Evolutionary conservation across 64 coral and sea anemone species (phyloP), one percentile per base, ranked within the genome.

Genomic region (Montipora sp.): DNA sequence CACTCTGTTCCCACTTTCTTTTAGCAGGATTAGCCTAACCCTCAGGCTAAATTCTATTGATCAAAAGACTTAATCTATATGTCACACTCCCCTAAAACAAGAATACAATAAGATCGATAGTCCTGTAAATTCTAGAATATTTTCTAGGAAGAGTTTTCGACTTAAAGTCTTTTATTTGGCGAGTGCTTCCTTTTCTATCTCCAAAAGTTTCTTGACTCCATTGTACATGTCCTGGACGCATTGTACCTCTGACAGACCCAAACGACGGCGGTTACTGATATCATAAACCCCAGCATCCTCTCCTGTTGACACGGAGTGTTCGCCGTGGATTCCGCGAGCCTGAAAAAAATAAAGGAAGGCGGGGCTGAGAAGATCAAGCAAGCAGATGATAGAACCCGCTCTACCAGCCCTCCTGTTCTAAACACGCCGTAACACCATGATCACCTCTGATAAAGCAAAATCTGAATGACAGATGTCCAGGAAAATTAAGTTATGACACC

Each of bases 181-280:
- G 2, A 44, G 4, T 3, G 81, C 81, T 49, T 90, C 87, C 19
- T 78, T 74, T 24, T 94, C 93, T 44, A 89, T 89, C 47, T 89
- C 88, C 60, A 90, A 13, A 14, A 94, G 87, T 86, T 90, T 90
- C 65, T 95, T 95, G 20, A 95, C 93, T 71, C 93, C 93, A 79
- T 95, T 95, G 82, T 95, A 95, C 93, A 95, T 95, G 75, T 95
- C 93, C 59, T 95, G 93, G 20, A 95, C 93, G 47, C 87, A 90
- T 70, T 94, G 87, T 36, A 94, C 93, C 83, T 94, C 93, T 59
- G 93, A 94, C 61, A 90, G 66, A 60, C 93, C 93, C 78, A 95
- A 46, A 15, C 93, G 80, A 19, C 93, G 19, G 23, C 83, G 80
- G 93, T 95, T 95, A 86, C 88, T 90, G 88, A 95, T 95, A 65